A percentile compares a stretch with the other conserved stretches of the same genome.
phyloP scores from a whole-genome alignment of 2,797 vertebrate species.

The Acanthopagrus latus region DNA sequence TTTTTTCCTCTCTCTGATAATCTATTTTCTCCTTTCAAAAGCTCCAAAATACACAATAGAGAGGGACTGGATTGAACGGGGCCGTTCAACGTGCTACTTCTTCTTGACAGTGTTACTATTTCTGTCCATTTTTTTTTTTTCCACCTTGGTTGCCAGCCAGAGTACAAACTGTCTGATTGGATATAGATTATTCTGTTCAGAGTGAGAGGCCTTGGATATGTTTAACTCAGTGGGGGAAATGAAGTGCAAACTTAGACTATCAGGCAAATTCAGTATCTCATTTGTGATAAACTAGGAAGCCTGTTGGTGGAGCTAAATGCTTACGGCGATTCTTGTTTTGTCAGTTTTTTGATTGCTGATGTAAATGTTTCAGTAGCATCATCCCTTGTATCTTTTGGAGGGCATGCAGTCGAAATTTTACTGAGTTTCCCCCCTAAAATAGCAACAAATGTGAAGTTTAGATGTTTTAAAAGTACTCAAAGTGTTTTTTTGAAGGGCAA shows the following conservation, averaged over 20 bases:
- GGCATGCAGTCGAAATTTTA: not conserved
- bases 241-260: not conserved
- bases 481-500: not conserved
- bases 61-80: conserved; percentile 43
- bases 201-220: conserved; percentile 40
- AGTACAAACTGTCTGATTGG: conserved; percentile 69
- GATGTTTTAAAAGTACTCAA: not conserved
- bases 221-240: conserved; percentile 21
- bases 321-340: not conserved
- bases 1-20: conserved; percentile 7
- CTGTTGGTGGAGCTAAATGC: not conserved
- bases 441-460: not conserved
- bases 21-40: conserved; percentile 44
- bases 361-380: not conserved
- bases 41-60: conserved; percentile 53
- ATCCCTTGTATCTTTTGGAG: not conserved
- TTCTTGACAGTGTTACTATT: conserved; percentile 77
- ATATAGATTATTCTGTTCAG: conserved; percentile 63
- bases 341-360: not conserved
- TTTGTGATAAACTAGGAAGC: not conserved
- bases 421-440: not conserved
- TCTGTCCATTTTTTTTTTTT: conserved; percentile 57
- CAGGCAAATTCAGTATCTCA: not conserved
- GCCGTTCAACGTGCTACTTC: conserved; percentile 33
- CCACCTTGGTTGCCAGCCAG: conserved; percentile 60